Evolutionary conservation across 1,140 invertebrate species (phyloP), one percentile per base, ranked within the genome.

Genomic region (Drosophila pseudoananassae): DNA sequence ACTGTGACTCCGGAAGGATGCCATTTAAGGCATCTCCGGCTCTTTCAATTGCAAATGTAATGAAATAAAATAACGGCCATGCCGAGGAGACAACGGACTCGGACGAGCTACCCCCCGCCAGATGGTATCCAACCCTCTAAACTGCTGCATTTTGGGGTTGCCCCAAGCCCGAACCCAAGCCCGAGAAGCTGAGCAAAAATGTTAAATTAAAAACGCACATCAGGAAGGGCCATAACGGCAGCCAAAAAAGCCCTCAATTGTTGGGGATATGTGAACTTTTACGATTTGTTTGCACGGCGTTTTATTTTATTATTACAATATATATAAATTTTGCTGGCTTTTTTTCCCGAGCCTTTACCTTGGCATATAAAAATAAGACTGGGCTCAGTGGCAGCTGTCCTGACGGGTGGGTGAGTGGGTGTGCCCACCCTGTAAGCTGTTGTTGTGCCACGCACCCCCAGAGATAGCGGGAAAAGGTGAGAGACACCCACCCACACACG

Each of bases 261-360:
- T 38, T 51, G 57, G 46, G 56, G 51, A 60, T 69, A 76, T 70
- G 65, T 77, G 75, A 71, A 69, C 57, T 79, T 79, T 80, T 79
- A 80, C 58, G 70, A 64, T 70, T 80, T 63, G 76, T 79, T 79
- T 79, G 70, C 53, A 80, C 50, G 57, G 58, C 57, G 54, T 56
- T 70, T 68, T 73, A 74, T 74, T 82, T 82, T 78, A 76, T 56
- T 83, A 63, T 59, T 71, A 83, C 76, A 75, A 82, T 78, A 75
- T 70, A 55, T 59, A 45, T 61, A 57, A 56, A 68, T 69, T 68
- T 55, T 15, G 43, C 51, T n/a, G 60, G 49, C 25, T 66, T 63
- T 75, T 63, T 52, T 15, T 31, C 20, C 9, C 52, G 36, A 64
- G 54, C 51, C 56, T 57, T 50, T 53, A 83, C 80, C 71, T 76